Base-by-base conservation (phyloP, 2,888 invertebrate species). In the Myopa tessellatipennis region DNA sequence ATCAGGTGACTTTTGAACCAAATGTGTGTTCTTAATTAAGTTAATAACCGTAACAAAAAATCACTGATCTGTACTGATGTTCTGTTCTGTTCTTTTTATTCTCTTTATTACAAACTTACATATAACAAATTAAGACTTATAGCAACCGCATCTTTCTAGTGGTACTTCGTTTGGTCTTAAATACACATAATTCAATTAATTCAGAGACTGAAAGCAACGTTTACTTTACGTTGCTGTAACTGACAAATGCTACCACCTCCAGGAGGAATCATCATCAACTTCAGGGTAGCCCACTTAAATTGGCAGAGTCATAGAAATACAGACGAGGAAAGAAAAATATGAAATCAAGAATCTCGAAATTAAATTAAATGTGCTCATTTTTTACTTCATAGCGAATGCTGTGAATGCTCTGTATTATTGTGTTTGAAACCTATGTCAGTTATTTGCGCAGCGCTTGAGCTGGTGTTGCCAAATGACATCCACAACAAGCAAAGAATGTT, bases 321-420 rank as follows among this genome's bases (percentile, higher is more conserved):
- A 61, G 38, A 38, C n/a, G 10, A 18, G 8, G 38, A 26, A 63
- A 14, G 45, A 50, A 61, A 63, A 18, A 78, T 71, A 81, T 80
- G 83, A 84, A 85, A 85, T 85, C 84, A 86, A 85, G 83, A 85
- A 85, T 84, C 85, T 83, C 84, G 83, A 86, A 86, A 86, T 86
- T 85, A 86, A 86, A 86, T 86, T 85, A 85, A 86, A 86, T 84
- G 84, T 85, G 84, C 85, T 84, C 84, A 84, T 81, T 85, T 84
- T 83, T 83, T 74, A 50, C 45, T 68, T 68, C 68, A 45, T 68
- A 40, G 26, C 26, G 8, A 34, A 34, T 16, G 26, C 26, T 26
- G n/a, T n/a, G n/a, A n/a, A n/a, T n/a, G 65, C 38, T 18, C 38
- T 7, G 16, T 70, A 6, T 16, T 65, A 36, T 16, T 65, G 34